Conservation (phyloP, 2,113 vertebrate genomes). For the Pelodiscus sinensis region DNA sequence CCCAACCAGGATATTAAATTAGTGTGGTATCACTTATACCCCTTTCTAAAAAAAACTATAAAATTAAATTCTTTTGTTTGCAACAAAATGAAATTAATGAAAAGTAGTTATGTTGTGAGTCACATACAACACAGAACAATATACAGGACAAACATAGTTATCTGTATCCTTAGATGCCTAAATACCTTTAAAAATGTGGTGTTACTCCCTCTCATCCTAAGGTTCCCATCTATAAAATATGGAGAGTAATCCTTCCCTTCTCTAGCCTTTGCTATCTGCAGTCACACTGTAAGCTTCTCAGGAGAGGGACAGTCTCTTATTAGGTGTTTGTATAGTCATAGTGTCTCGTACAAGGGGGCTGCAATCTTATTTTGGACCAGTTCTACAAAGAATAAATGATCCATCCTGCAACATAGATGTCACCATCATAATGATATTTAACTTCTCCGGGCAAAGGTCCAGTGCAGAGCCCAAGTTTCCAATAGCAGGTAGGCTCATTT, state of each 20-base stretch:
- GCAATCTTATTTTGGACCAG: not conserved
- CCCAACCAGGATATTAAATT: no score
- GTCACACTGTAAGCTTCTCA: not conserved
- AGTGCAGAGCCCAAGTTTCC: not conserved
- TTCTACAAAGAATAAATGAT: not conserved
- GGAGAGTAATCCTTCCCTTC: not conserved
- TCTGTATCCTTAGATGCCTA: not conserved
- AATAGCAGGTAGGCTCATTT: not conserved
- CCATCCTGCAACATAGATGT: not conserved
- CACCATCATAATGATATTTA: not conserved
- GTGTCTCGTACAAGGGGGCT: not conserved
- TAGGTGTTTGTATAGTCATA: not conserved
- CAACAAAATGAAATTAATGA: no score
- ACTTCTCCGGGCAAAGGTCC: not conserved
- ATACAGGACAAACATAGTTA: no score
- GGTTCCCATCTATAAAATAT: accelerated
- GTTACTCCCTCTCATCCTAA: not conserved
- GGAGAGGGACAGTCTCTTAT: not conserved
- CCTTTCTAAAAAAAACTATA: no score
- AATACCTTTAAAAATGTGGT: not conserved
- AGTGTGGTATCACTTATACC: no score
- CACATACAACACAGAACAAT: no score
- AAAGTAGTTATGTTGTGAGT: no score
- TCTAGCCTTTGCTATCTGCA: not conserved
- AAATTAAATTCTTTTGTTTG: no score